A percentile compares a stretch with the other conserved stretches of the same genome.
These are phyloP conservation scores for Suricata suricatta DNA, from an alignment of 2,113 vertebrate species.

Conservation along the genomic window DNA sequence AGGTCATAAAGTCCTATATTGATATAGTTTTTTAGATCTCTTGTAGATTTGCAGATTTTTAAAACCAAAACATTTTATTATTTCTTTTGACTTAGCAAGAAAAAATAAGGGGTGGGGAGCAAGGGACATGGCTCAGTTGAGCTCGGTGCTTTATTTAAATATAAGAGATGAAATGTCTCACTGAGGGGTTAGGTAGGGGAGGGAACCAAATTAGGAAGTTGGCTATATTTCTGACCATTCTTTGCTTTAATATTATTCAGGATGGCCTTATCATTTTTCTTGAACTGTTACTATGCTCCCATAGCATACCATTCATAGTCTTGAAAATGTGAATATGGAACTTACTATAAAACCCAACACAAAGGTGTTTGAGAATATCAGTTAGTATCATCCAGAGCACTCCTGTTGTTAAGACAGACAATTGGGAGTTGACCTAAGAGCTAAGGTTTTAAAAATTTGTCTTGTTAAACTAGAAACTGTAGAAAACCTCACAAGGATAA, in stretches of 20 bases:
- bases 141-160: conserved; percentile 35
- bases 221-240: not conserved
- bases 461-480: not conserved
- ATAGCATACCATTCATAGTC: not conserved
- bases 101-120: not conserved
- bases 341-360: not conserved
- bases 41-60: not conserved
- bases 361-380: not conserved
- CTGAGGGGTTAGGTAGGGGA: not conserved
- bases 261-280: not conserved
- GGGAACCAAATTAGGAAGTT: not conserved
- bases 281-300: not conserved
- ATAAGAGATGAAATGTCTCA: not conserved
- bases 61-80: not conserved
- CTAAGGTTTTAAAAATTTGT: not conserved
- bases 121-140: not conserved
- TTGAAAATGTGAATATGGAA: not conserved
- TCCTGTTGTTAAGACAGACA: not conserved
- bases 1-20: not conserved
- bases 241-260: conserved; percentile 5
- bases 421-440: not conserved
- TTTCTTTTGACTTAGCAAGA: not conserved
- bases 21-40: not conserved
- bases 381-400: not conserved
- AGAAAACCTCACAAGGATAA: not conserved